phyloP scores from a whole-genome alignment of 2,797 vertebrate genomes.

The Cygnus olor region DNA sequence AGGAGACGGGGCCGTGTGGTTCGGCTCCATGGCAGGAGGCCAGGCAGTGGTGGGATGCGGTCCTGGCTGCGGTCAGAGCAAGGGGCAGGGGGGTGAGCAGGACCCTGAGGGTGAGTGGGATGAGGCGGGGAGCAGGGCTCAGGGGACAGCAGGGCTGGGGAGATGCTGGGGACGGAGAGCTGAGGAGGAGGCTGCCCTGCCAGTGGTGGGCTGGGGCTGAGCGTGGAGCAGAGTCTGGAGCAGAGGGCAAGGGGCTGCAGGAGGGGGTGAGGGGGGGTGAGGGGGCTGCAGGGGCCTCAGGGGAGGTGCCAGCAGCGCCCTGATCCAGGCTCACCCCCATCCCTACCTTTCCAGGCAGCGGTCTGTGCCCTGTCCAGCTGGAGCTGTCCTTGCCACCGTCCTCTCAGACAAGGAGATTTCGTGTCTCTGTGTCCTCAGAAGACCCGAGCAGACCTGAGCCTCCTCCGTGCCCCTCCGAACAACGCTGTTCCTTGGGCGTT shows the following conservation, averaged over 20 bases:
- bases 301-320: neutral
- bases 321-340: neutral
- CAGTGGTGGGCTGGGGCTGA: neutral
- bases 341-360: neutral
- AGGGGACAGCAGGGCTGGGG: neutral
- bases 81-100: neutral
- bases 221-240: neutral
- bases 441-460: rapidly evolving
- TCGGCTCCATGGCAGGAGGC: neutral
- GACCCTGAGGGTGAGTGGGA: neutral
- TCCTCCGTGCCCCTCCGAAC: neutral
- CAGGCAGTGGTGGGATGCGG: too few relatives aligned
- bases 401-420: neutral
- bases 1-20: neutral
- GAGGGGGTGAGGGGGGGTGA: too few relatives aligned
- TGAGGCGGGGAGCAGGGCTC: neutral
- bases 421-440: neutral
- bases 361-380: too few relatives aligned
- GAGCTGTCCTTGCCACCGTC: rapidly evolving
- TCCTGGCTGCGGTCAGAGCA: neutral
- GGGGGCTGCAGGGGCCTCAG: neutral
- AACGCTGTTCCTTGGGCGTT: neutral
- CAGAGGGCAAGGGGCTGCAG: neutral
- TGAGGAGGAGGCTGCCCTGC: neutral
- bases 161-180: neutral